These are phyloP conservation scores for Leucoraja erinaceus DNA, from an alignment of 2,113 vertebrate species.

Conservation along the genomic window DNA sequence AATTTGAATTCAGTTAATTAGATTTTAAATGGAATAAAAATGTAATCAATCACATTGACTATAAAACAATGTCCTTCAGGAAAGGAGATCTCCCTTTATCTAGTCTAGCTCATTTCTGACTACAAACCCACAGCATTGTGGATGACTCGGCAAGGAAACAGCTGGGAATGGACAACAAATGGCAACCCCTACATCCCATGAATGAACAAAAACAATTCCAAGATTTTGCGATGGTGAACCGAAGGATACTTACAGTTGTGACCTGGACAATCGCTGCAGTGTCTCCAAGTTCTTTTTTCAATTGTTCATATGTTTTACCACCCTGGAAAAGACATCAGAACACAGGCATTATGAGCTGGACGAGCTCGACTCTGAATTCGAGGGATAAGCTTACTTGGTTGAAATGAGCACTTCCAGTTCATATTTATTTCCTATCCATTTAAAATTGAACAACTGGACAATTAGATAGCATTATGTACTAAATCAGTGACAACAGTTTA, in stretches of 20 bases:
- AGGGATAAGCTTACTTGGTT: background rate
- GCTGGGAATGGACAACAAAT: no score
- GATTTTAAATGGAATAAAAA: no score
- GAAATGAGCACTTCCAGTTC: background rate
- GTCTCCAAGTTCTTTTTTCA: slow-evolving; percentile 72
- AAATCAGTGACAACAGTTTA: background rate
- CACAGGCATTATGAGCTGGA: background rate
- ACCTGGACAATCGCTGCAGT: slow-evolving; percentile 46
- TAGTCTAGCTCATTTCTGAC: no score
- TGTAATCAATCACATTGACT: no score
- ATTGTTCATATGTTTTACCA: slow-evolving; percentile 73
- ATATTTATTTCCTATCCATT: background rate
- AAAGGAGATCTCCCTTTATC: no score
- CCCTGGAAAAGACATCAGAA: slow-evolving; percentile 52
- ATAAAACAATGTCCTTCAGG: no score
- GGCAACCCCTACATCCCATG: no score
- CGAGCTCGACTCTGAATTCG: background rate
- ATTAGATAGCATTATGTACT: background rate
- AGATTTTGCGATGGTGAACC: background rate
- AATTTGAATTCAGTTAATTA: no score
- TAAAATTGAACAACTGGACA: background rate
- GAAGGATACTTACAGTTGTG: slow-evolving; percentile 50
- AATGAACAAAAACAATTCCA: no score
- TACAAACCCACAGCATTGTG: no score
- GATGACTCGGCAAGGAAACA: no score